Percentiles rank a stretch among this genome's conserved stretches.
These are phyloP conservation scores for human DNA, from an alignment of 2,113 vertebrate genomes.

Conservation along the genomic window DNA sequence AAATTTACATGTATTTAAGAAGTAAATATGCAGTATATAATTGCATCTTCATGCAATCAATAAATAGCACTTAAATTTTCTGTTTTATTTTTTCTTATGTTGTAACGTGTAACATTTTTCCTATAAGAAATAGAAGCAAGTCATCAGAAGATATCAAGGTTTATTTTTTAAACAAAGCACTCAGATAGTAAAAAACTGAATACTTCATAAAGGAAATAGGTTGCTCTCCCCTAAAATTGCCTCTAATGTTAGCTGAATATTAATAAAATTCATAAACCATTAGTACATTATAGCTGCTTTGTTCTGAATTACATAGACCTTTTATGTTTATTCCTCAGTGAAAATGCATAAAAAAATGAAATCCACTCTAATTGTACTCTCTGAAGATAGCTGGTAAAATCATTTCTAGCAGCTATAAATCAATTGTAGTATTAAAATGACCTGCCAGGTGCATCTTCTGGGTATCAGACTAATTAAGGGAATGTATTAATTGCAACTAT, in stretches of 20 bases:
- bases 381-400: slow-evolving; percentile 89
- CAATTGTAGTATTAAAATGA: slow-evolving; percentile 91
- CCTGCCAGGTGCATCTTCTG: slow-evolving; percentile 91
- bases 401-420: slow-evolving; percentile 90
- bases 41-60: slow-evolving; percentile 44
- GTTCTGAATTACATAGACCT: slow-evolving; percentile 88
- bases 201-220: slow-evolving; percentile 84
- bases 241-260: slow-evolving; percentile 85
- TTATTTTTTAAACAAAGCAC: slow-evolving; percentile 83
- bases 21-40: slow-evolving; percentile 45
- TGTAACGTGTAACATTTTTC: slow-evolving; percentile 56
- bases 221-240: slow-evolving; percentile 81
- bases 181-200: slow-evolving; percentile 79
- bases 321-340: slow-evolving; percentile 89
- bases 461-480: slow-evolving; percentile 90
- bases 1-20: slow-evolving; percentile 68
- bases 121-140: slow-evolving; percentile 60
- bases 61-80: slow-evolving; percentile 52
- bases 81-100: slow-evolving; percentile 50
- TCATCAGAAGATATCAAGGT: slow-evolving; percentile 61
- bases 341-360: slow-evolving; percentile 87
- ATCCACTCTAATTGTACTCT: slow-evolving; percentile 89
- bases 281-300: slow-evolving; percentile 87
- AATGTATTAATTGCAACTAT: slow-evolving; percentile 92
- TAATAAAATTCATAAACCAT: slow-evolving; percentile 90